phyloP scores from a whole-genome alignment of 1,140 invertebrate species.

The Schmidtea mediterranea region DNA sequence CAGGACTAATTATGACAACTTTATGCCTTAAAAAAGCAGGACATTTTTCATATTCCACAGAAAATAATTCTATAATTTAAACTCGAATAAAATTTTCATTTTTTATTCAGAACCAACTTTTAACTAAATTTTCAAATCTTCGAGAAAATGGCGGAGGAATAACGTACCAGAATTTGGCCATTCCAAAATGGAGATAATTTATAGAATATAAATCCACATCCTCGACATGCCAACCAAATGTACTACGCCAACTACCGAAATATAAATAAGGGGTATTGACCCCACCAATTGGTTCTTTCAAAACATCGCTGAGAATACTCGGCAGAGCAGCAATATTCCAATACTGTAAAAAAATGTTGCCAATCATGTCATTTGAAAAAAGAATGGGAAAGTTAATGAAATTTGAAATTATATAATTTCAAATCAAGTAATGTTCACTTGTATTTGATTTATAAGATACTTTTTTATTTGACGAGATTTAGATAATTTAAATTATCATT shows the following conservation, averaged over 20 bases:
- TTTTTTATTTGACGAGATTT: too few relatives aligned
- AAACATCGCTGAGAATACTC: conserved; percentile 45
- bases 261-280: conserved; percentile 96
- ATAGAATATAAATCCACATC: conserved; percentile 98
- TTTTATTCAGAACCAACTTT: conserved; percentile 16
- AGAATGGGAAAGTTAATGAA: too few relatives aligned
- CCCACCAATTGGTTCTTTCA: conserved; percentile 75
- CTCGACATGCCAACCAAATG: conserved; percentile 97
- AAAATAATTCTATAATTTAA: conserved; percentile 7
- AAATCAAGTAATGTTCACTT: too few relatives aligned
- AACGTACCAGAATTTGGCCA: conserved; percentile 79
- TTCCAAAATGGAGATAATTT: conserved; percentile 82
- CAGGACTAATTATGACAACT: neutral
- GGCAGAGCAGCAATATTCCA: too few relatives aligned
- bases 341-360: too few relatives aligned
- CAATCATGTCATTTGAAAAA: too few relatives aligned
- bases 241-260: conserved; percentile 99
- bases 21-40: conserved; percentile 1
- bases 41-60: neutral
- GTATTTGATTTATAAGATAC: too few relatives aligned
- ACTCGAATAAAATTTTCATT: too few relatives aligned
- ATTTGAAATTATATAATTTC: too few relatives aligned
- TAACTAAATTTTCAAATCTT: conserved; percentile 60
- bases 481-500: too few relatives aligned
- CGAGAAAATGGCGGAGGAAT: conserved; percentile 74